Base-by-base conservation (phyloP, 37 sponge, comb jelly and placozoan genomes). In the Ianthella basta region DNA sequence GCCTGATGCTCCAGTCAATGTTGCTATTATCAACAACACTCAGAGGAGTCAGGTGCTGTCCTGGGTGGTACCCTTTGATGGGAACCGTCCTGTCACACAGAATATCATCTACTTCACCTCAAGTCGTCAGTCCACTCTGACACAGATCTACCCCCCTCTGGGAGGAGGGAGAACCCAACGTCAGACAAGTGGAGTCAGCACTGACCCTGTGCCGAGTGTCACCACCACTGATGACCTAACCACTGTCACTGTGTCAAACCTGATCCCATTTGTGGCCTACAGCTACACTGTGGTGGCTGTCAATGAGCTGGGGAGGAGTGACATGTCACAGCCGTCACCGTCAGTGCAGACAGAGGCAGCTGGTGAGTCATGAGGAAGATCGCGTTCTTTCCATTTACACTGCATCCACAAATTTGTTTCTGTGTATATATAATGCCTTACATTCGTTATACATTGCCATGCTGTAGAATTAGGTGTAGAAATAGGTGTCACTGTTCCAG, bases 241-340 rank as follows among this genome's bases (percentile, higher is more conserved):
- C 25, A 21, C 54, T 24, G n/a, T 34, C 72, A 72, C 55, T 50
- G 55, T 84, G 25, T 70, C 57, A 19, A 35, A 30, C 30, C 75
- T 92, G 39, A 55, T 83, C 29, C 93, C 93, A 0, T 89, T 87
- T 80, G 89, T 80, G 24, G 64, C 44, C 32, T 92, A 92, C 73
- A 30, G 37, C 37, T 92, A 89, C 68, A 83, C 61, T 32, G 84
- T 88, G n/a, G 55, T 25, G 15, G 87, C 89, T 38, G 84, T 84
- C 63, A 92, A 89, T 61, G 66, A 16, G 40, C 55, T 89, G 23
- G 90, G 90, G 25, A 86, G 90, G 60, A 60, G 93, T 36, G 69
- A 73, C 27, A 25, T 39, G 39, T 85, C 83, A 27, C 33, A 82
- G 4, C 53, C 37, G 6, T 90, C 92, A 54, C 25, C 20, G 6